These are phyloP conservation scores for Aulostomus chinensis DNA, from an alignment of 2,797 vertebrate species.

Conservation along the genomic window DNA sequence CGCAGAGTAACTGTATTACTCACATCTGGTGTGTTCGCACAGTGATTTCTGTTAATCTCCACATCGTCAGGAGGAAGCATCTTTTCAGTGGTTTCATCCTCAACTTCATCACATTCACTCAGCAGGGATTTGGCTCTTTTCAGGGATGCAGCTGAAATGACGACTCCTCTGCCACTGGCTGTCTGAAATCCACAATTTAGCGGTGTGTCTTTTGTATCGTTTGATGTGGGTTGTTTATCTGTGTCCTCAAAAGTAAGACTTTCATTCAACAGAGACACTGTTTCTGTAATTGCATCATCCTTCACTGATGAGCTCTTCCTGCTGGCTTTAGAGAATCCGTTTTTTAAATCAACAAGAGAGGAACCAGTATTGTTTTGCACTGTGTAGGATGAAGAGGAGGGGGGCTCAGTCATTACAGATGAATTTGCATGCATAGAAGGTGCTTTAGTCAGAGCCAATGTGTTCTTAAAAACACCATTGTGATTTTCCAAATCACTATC, in stretches of 20 bases:
- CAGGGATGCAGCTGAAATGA: slow-evolving; percentile 80
- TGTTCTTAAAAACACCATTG: too few species aligned
- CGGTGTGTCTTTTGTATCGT: slow-evolving; percentile 48
- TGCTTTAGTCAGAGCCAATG: slow-evolving; percentile 67
- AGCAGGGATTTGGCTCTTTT: slow-evolving; percentile 78
- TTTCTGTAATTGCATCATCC: slow-evolving; percentile 75
- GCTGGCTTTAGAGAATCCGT: slow-evolving; percentile 73
- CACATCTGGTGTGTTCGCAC: slow-evolving; percentile 58
- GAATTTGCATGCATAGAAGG: slow-evolving; percentile 63
- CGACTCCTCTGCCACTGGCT: slow-evolving; percentile 81
- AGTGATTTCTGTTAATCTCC: slow-evolving; percentile 1
- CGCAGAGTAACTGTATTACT: slow-evolving; percentile 64
- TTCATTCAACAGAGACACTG: slow-evolving; percentile 74
- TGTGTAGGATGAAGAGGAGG: slow-evolving; percentile 32
- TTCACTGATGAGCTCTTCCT: slow-evolving; percentile 79
- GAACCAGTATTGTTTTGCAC: slow-evolving; percentile 20
- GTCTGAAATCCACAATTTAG: slow-evolving; percentile 51
- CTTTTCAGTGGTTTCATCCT: neutral
- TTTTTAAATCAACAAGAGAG: neutral
- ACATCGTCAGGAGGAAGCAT: neutral
- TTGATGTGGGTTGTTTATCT: slow-evolving; percentile 29
- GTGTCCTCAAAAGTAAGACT: slow-evolving; percentile 38
- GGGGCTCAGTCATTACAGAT: slow-evolving; percentile 68
- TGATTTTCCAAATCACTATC: slow-evolving; percentile 8
- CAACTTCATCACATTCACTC: slow-evolving; percentile 26